Evolutionary conservation across 1,140 invertebrate species (phyloP).

Genomic region (Cotesia chilonis): DNA sequence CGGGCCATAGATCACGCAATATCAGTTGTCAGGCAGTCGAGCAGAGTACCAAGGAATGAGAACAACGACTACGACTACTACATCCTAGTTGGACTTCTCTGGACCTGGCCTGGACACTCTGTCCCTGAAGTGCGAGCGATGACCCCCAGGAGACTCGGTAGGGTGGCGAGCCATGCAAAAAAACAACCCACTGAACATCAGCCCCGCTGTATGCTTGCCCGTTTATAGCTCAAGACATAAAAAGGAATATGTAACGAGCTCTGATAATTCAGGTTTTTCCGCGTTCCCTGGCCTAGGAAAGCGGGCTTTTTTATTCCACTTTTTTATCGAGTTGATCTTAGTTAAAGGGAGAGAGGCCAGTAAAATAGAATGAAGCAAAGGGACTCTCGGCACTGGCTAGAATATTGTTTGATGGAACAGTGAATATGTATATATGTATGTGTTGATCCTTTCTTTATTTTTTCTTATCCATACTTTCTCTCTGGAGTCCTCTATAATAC

Average conservation of each 20-base stretch:
- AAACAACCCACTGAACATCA: constrained; percentile 35
- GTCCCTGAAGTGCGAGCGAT: constrained; percentile 63
- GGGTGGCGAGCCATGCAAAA: constrained; percentile 55
- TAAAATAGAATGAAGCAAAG: constrained; percentile 10
- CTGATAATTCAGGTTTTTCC: constrained; percentile 59
- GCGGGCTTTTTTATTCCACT: constrained; percentile 37
- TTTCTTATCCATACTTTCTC: constrained; percentile 11
- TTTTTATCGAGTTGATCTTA: constrained; percentile 38
- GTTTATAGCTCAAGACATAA: constrained; percentile 61
- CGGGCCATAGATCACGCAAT: constrained; percentile 65
- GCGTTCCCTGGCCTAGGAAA: constrained; percentile 22
- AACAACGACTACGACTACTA: neutral
- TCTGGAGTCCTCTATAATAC: constrained; percentile 15
- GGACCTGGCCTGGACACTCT: constrained; percentile 50
- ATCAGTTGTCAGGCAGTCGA: constrained; percentile 63
- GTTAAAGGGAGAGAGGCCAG: constrained; percentile 13
- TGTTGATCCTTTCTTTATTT: neutral
- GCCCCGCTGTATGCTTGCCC: constrained; percentile 45
- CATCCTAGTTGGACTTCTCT: constrained; percentile 31
- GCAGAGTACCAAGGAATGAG: constrained; percentile 49
- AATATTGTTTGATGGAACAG: constrained; percentile 44
- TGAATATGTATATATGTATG: constrained; percentile 22
- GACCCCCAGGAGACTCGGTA: constrained; percentile 59
- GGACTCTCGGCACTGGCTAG: constrained; percentile 27
- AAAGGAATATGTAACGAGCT: constrained; percentile 65